Base-by-base conservation (phyloP, 23 tunicate genomes). In the Oikopleura dioica region DNA sequence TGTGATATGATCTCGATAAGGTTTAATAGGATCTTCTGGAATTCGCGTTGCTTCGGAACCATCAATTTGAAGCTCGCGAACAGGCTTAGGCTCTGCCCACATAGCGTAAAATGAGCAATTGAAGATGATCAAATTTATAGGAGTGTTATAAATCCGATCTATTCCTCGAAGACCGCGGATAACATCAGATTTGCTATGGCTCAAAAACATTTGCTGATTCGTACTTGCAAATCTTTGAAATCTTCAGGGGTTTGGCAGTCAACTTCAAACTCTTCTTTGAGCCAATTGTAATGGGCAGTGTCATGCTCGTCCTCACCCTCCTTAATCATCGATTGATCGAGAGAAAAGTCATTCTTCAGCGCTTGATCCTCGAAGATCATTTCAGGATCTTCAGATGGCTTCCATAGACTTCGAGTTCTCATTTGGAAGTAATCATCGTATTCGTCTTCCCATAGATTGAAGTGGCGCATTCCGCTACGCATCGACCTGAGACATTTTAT, bases 21-120 rank as follows among this genome's bases (percentile, higher is more conserved):
- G 16, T 63, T 23, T 2, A 28, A 63, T 63, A 12, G 16, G 72
- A 28, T 63, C 72, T 63, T 63, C 72, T 28, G 33, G 33, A n/a
- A n/a, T n/a, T n/a, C n/a, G n/a, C n/a, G n/a, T 44, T 44, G 16
- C 9, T 44, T 44, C 55, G 55, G 16, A 44, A 44, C 9, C 9
- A 44, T 44, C 55, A n/a, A n/a, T n/a, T n/a, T 68, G 75, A 34
- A 68, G 75, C 75, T 23, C 4, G 37, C 34, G 16, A 31, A 75
- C 78, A 26, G 35, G 78, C 38, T 36, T 75, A 38, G 76, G 76
- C 36, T 79, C 79, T 69, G 34, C 69, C 81, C 81, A 79, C 50
- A 63, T 63, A 2, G 72, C 72, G 33, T 63, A 63, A 28, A 63
- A 63, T 16, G 72, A 23, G 30, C 30, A 23, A 63, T 63, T 63